Conservation (phyloP, 2,888 invertebrate species). For the Dorcus hopei region DNA sequence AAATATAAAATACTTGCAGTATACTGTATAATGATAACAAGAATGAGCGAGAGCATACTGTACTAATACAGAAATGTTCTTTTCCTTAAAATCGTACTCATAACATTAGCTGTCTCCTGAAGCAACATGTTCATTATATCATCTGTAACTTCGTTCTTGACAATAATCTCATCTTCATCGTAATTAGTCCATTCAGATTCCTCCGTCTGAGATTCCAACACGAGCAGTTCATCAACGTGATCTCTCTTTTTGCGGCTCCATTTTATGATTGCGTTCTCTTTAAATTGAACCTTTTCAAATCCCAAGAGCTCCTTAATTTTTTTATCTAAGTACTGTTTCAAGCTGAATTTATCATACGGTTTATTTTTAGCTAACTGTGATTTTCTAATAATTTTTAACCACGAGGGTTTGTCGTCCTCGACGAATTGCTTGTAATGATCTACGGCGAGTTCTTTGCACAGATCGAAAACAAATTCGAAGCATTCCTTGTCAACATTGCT, state of each 20-base stretch:
- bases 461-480: conserved; percentile 59
- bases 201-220: conserved; percentile 67
- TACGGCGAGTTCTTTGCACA: conserved; percentile 59
- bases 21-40: conserved; percentile 7
- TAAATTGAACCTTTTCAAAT: conserved; percentile 51
- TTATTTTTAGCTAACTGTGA: conserved; percentile 43
- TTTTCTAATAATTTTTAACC: conserved; percentile 52
- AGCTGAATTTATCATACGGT: conserved; percentile 50
- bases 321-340: conserved; percentile 52
- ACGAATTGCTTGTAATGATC: conserved; percentile 52
- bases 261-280: conserved; percentile 58
- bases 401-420: conserved; percentile 51
- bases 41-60: conserved; percentile 10
- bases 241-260: conserved; percentile 66
- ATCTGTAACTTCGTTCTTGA: conserved; percentile 61
- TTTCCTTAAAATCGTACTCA: conserved; percentile 32
- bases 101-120: conserved; percentile 48
- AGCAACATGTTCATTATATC: conserved; percentile 57
- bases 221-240: conserved; percentile 68
- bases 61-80: conserved; percentile 21
- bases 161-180: conserved; percentile 65
- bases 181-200: conserved; percentile 73
- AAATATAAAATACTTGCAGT: conserved; percentile 16
- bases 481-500: conserved; percentile 48
- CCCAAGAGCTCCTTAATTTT: conserved; percentile 55